A percentile compares a stretch with the other conserved stretches of the same genome.
phyloP scores from a whole-genome alignment of 2,113 vertebrate species.

The Sciurus niger region DNA sequence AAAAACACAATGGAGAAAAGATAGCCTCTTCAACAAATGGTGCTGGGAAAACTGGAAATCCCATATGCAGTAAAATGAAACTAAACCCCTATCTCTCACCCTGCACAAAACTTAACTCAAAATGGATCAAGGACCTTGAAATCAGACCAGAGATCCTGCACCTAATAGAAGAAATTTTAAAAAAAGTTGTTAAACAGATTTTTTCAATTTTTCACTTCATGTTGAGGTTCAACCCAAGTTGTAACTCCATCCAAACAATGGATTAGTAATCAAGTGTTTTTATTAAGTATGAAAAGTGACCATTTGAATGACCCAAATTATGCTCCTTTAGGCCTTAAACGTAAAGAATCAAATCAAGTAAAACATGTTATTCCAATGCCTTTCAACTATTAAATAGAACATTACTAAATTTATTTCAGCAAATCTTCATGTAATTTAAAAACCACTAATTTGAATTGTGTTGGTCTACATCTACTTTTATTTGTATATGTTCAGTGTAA shows the following conservation, averaged over 20 bases:
- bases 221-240: neutral
- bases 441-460: conserved; percentile 2
- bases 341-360: neutral
- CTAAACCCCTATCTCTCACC: too few relatives aligned
- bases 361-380: neutral
- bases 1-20: too few relatives aligned
- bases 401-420: neutral
- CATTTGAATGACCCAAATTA: neutral
- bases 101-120: too few relatives aligned
- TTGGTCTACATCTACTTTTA: neutral
- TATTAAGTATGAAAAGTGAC: conserved; percentile 2
- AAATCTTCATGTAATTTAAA: conserved; percentile 30
- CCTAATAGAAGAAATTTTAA: too few relatives aligned
- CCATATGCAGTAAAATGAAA: too few relatives aligned
- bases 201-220: neutral
- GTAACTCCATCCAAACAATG: neutral
- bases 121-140: too few relatives aligned
- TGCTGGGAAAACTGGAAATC: too few relatives aligned
- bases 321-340: neutral
- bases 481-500: neutral
- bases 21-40: too few relatives aligned
- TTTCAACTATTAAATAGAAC: neutral
- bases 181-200: neutral
- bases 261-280: neutral
- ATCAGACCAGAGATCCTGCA: too few relatives aligned